Conservation (phyloP, 2,888 invertebrate genomes). For the Meteorus colon region DNA sequence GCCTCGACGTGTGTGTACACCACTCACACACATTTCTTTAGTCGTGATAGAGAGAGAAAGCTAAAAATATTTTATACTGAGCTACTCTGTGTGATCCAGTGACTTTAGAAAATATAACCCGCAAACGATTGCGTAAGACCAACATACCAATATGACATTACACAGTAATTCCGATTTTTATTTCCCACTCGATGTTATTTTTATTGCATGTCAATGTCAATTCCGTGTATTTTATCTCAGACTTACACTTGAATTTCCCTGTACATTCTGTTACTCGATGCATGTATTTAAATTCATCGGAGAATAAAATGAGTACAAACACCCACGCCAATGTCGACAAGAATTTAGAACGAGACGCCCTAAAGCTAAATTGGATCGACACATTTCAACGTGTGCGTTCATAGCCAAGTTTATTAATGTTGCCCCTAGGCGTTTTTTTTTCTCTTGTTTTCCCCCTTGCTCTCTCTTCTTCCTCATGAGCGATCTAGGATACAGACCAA, state of each 20-base stretch:
- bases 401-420: conserved; percentile 14
- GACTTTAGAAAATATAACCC: conserved; percentile 32
- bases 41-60: conserved; percentile 11
- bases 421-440: conserved; percentile 1
- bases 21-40: neutral
- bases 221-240: conserved; percentile 1
- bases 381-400: neutral
- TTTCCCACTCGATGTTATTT: neutral
- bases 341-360: conserved; percentile 51
- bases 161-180: neutral
- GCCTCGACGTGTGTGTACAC: neutral
- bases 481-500: neutral
- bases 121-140: conserved; percentile 34
- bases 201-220: conserved; percentile 26
- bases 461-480: neutral
- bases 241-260: conserved; percentile 24
- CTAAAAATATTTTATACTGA: conserved; percentile 34
- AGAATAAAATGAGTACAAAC: conserved; percentile 53
- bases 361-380: conserved; percentile 30
- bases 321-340: conserved; percentile 47
- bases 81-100: conserved; percentile 36
- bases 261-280: conserved; percentile 15
- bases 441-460: neutral
- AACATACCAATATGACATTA: conserved; percentile 6
- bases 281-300: neutral